These are phyloP conservation scores for Dinocampus coccinellae DNA, from an alignment of 2,888 invertebrate species.

Conservation along the genomic window DNA sequence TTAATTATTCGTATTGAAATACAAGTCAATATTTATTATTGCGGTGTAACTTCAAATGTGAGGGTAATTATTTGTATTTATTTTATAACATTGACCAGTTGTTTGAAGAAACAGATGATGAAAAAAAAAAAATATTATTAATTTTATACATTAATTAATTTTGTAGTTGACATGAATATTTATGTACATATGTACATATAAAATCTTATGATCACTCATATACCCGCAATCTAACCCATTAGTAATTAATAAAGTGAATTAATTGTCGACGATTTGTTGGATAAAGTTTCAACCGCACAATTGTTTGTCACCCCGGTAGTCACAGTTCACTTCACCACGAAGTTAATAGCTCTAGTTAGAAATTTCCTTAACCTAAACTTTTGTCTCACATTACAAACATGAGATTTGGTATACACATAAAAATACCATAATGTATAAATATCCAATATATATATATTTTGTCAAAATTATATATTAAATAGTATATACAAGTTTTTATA, in stretches of 20 bases:
- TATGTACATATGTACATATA: neutral
- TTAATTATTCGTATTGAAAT: no score
- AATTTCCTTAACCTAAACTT: conserved; percentile 27
- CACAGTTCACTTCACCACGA: neutral
- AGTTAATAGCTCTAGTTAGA: conserved; percentile 16
- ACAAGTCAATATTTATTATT: no score
- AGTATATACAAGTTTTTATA: neutral
- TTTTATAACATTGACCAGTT: no score
- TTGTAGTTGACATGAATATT: neutral
- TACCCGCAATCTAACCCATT: neutral
- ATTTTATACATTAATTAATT: neutral
- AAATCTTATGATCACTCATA: neutral
- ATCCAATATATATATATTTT: neutral
- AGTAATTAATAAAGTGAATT: conserved; percentile 55
- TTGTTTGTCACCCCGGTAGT: conserved; percentile 6
- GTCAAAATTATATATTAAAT: neutral
- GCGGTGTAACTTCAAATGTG: no score
- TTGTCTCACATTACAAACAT: conserved; percentile 4
- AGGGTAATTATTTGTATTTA: no score
- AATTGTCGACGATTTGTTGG: conserved; percentile 52
- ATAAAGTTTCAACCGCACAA: conserved; percentile 46
- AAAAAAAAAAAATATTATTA: no score
- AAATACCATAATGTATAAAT: neutral
- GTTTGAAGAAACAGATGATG: no score
- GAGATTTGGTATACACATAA: neutral